Evolutionary conservation across 2,113 vertebrate species (phyloP).

Genomic region (Erythrolamprus reginae): DNA sequence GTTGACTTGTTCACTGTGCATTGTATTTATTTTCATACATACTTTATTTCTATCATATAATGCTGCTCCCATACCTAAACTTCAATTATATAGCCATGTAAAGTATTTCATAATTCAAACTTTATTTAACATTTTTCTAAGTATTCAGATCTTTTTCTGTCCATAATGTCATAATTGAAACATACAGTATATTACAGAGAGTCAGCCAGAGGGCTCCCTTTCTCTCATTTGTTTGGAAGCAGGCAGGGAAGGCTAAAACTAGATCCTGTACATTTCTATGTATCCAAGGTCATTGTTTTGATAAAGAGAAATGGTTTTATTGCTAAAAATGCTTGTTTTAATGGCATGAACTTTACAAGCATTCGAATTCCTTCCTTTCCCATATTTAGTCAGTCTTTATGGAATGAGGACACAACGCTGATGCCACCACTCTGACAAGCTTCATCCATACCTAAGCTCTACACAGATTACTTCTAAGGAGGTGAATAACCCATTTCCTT

Average conservation of each 20-base stretch:
- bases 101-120: background rate
- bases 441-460: background rate
- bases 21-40: background rate
- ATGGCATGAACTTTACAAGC: background rate
- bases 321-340: background rate
- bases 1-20: background rate
- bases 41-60: background rate
- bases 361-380: background rate
- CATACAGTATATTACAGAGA: conserved; percentile 7
- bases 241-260: conserved; percentile 3
- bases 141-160: background rate
- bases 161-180: background rate
- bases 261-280: background rate
- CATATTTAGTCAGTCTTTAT: background rate
- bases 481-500: background rate
- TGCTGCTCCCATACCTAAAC: background rate
- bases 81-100: background rate
- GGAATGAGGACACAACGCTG: background rate
- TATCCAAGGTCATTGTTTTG: background rate
- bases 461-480: background rate
- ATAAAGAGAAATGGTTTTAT: background rate
- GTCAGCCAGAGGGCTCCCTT: conserved; percentile 47
- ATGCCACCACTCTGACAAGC: background rate
- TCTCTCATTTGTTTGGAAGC: conserved; percentile 23
- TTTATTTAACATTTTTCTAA: background rate